Evolutionary conservation across 1,140 invertebrate genomes (phyloP).

Genomic region (Polypedilum pembai): DNA sequence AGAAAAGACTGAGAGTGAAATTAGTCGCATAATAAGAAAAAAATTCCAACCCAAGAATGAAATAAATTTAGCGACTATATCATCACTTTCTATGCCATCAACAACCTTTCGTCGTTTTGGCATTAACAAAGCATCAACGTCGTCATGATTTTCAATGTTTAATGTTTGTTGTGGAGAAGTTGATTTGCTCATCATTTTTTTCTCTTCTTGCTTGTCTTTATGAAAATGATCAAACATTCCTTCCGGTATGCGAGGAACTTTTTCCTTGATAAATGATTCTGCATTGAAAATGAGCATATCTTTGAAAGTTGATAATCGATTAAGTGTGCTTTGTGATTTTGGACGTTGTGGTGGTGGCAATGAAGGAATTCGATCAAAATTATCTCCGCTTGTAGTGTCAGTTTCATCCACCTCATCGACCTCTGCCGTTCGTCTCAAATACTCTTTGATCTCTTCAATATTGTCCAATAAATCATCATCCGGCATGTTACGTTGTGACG

Average conservation of each 20-base stretch:
- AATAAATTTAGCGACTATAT: conserved; percentile 55
- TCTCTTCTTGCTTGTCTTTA: neutral
- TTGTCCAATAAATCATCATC: conserved; percentile 31
- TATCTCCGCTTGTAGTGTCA: conserved; percentile 32
- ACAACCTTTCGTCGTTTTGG: conserved; percentile 40
- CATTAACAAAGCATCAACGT: conserved; percentile 39
- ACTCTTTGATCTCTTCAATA: conserved; percentile 16
- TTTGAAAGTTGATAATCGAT: conserved; percentile 39
- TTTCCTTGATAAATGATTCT: conserved; percentile 40
- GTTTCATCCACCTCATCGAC: neutral
- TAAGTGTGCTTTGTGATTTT: conserved; percentile 34
- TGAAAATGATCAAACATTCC: conserved; percentile 27
- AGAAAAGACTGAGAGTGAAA: conserved; percentile 60
- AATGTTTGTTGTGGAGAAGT: conserved; percentile 29
- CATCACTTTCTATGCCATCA: conserved; percentile 59
- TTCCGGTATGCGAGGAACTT: conserved; percentile 39
- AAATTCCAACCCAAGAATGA: conserved; percentile 64
- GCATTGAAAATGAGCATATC: conserved; percentile 42
- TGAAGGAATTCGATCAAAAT: conserved; percentile 37
- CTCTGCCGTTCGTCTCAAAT: neutral
- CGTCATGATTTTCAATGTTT: neutral
- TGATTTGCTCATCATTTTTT: conserved; percentile 27
- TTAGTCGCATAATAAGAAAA: conserved; percentile 57
- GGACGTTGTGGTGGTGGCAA: conserved; percentile 37
- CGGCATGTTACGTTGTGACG: neutral